These are phyloP conservation scores for Epistrophella euchroma DNA, from an alignment of 2,888 invertebrate species.

Conservation along the genomic window DNA sequence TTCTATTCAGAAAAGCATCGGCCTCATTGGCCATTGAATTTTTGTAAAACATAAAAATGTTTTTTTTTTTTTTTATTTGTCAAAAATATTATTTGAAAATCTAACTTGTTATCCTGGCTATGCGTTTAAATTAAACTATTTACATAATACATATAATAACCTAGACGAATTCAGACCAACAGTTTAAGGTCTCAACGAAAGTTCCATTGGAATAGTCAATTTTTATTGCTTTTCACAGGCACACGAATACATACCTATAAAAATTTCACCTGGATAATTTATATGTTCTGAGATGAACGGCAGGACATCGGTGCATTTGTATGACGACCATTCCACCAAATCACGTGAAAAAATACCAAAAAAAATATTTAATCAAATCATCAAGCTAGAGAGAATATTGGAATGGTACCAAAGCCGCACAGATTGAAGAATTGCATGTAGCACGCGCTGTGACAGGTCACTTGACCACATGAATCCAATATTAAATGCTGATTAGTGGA, in stretches of 20 bases:
- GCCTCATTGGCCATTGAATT: background rate
- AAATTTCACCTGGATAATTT: background rate
- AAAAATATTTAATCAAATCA: constrained; percentile 29
- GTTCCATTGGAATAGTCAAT: background rate
- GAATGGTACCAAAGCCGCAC: constrained; percentile 1
- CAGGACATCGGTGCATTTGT: background rate
- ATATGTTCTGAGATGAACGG: background rate
- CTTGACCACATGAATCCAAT: constrained; percentile 12
- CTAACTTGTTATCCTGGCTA: background rate
- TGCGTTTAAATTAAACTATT: too few species aligned
- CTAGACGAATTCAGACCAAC: too few species aligned
- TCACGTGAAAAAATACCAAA: background rate
- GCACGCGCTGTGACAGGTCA: constrained; percentile 6
- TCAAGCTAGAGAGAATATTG: constrained; percentile 3
- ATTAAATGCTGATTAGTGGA: background rate
- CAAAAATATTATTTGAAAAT: constrained; percentile 6
- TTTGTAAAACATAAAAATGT: background rate
- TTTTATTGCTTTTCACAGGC: background rate
- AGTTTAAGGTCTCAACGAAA: background rate
- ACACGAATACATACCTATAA: background rate
- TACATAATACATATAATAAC: too few species aligned
- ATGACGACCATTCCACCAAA: background rate
- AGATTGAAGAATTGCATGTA: constrained; percentile 24
- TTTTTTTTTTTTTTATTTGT: background rate
- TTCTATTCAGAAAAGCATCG: background rate